phyloP scores from a whole-genome alignment of 2,113 vertebrate species.

The Dasyornis broadbenti region DNA sequence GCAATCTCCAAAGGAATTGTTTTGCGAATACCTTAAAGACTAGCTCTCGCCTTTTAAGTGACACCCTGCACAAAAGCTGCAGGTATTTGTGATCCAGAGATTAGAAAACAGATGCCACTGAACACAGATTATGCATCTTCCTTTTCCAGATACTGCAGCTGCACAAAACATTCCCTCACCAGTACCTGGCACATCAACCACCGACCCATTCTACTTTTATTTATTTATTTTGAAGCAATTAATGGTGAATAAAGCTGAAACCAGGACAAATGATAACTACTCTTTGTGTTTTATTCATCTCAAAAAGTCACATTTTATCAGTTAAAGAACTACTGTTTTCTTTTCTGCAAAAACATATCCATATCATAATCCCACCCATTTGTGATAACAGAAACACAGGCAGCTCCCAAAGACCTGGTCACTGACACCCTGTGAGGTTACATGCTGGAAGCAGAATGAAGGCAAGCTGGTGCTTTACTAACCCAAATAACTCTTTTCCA shows the following conservation, averaged over 20 bases:
- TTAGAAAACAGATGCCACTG: background rate
- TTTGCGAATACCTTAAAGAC: background rate
- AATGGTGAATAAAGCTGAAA: background rate
- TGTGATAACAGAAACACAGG: background rate
- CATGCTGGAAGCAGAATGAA: background rate
- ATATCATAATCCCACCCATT: background rate
- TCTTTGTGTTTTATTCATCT: background rate
- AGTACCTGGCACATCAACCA: background rate
- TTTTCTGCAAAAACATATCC: background rate
- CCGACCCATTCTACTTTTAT: background rate
- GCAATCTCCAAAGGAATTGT: background rate
- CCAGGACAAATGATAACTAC: background rate
- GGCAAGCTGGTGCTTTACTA: background rate
- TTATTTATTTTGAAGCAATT: background rate
- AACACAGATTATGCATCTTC: background rate
- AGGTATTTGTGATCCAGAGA: background rate
- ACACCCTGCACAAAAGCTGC: background rate
- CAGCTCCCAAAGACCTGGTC: background rate
- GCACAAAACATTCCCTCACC: background rate
- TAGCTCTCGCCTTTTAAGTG: background rate
- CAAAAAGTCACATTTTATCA: background rate
- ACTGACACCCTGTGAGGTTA: background rate
- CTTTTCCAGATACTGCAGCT: background rate
- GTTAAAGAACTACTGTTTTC: background rate
- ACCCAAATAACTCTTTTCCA: background rate